Conservation (phyloP, 2,113 vertebrate genomes). For the Mormyrus iriodes region DNA sequence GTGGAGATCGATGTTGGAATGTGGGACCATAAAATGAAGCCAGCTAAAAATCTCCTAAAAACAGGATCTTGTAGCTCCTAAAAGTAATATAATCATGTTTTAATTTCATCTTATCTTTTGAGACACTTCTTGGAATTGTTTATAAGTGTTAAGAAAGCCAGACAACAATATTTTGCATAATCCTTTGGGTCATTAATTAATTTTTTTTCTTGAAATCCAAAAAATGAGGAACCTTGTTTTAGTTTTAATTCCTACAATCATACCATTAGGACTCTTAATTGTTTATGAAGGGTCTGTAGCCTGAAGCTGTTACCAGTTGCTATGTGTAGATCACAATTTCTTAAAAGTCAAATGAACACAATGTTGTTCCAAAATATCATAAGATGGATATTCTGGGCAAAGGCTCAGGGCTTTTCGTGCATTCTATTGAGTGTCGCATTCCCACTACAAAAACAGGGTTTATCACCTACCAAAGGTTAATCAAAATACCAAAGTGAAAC, state of each 20-base stretch:
- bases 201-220: background rate
- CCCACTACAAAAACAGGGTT: background rate
- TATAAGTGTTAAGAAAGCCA: background rate
- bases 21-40: background rate
- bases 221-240: background rate
- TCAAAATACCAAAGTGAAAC: background rate
- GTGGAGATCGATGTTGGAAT: background rate
- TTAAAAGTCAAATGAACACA: background rate
- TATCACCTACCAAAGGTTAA: background rate
- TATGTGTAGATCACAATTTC: background rate
- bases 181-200: background rate
- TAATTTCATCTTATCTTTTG: background rate
- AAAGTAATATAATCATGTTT: background rate
- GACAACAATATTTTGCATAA: background rate
- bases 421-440: background rate
- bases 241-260: background rate
- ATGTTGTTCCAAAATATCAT: background rate
- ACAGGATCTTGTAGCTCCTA: too few relatives aligned
- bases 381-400: background rate
- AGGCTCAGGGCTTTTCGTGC: background rate
- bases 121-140: background rate
- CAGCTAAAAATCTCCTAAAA: background rate
- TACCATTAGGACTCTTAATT: background rate
- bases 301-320: background rate
- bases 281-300: background rate